Evolutionary conservation across 2,888 invertebrate species (phyloP).

Genomic region (Galerucella nymphaeae): DNA sequence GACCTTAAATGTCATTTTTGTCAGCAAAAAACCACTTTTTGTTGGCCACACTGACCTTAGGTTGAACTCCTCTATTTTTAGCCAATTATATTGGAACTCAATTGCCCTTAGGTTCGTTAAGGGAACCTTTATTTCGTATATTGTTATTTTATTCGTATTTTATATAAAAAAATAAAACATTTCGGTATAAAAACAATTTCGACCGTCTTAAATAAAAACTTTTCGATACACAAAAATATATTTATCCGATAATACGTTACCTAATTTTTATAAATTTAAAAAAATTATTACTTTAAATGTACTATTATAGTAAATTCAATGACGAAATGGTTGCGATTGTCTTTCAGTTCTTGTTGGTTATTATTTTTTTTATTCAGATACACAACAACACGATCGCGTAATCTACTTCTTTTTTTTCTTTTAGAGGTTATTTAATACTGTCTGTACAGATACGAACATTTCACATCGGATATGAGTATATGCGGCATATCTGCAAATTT

Average conservation of each 20-base stretch:
- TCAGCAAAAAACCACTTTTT: no score
- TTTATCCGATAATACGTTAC: conserved; percentile 20
- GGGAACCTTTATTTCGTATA: no score
- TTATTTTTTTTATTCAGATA: conserved; percentile 17
- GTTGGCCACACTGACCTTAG: no score
- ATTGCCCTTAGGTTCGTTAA: no score
- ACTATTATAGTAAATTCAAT: conserved; percentile 20
- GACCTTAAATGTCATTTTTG: no score
- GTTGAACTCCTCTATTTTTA: no score
- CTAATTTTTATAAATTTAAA: conserved; percentile 15
- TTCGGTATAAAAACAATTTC: no score
- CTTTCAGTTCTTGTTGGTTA: conserved; percentile 30
- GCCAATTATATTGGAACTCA: no score
- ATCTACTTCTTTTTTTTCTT: not conserved
- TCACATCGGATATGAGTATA: conserved; percentile 63
- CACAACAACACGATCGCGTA: conserved; percentile 34
- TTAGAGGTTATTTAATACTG: conserved; percentile 32
- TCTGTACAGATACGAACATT: conserved; percentile 47
- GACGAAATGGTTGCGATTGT: conserved; percentile 46
- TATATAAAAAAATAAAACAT: no score
- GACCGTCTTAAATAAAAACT: no score
- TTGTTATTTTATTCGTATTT: no score
- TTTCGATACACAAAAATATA: not conserved
- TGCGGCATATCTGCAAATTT: conserved; percentile 57
- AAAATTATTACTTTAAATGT: conserved; percentile 28